Conservation (phyloP, 2,888 invertebrate species). For the Tetranychus truncatus region DNA sequence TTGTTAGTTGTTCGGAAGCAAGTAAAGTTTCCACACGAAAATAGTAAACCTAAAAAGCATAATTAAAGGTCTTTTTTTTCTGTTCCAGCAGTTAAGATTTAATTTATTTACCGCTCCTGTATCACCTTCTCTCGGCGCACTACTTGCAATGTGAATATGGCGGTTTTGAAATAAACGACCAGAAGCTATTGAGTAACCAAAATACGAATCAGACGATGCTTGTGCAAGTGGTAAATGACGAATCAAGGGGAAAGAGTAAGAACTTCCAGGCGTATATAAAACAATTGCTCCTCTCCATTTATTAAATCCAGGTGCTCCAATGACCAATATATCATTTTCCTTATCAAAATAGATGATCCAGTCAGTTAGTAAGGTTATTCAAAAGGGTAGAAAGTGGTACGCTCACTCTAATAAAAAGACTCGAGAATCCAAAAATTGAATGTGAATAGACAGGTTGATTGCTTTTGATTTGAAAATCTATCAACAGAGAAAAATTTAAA, state of each 20-base stretch:
- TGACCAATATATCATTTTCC: not conserved
- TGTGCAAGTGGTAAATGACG: not conserved
- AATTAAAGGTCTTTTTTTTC: not conserved
- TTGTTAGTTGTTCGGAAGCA: not conserved
- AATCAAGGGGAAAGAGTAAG: not conserved
- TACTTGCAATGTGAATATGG: not conserved
- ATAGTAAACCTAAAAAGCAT: not conserved
- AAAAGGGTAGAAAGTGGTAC: too few species aligned
- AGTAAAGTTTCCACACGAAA: not conserved
- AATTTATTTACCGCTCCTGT: not conserved
- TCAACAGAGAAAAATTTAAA: not conserved
- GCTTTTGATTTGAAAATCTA: not conserved
- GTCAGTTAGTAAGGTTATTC: not conserved
- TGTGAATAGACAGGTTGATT: too few species aligned
- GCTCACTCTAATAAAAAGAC: not conserved
- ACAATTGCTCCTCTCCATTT: conserved; percentile 2
- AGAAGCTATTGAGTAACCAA: not conserved
- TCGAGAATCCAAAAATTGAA: not conserved
- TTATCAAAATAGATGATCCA: not conserved
- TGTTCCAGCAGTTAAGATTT: not conserved
- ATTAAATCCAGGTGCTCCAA: conserved; percentile 10
- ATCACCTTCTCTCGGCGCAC: not conserved
- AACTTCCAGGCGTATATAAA: not conserved
- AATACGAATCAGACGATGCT: not conserved
- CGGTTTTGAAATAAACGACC: not conserved